phyloP scores from a whole-genome alignment of 2,797 vertebrate species.

The Hyperoplus immaculatus region DNA sequence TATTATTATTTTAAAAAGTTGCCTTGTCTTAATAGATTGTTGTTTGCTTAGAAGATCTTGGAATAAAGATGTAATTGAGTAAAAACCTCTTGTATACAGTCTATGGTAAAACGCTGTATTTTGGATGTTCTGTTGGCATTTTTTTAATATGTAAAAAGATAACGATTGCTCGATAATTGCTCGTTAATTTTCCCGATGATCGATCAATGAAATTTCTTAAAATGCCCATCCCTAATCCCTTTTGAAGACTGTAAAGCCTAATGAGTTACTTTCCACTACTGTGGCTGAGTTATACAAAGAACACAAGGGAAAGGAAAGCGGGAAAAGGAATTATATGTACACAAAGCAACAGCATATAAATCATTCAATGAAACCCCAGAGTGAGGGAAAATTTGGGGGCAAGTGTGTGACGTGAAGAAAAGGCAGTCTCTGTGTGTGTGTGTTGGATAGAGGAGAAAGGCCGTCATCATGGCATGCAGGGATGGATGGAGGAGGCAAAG shows the following conservation, averaged over 20 bases:
- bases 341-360: neutral
- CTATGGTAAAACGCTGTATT: too few relatives aligned
- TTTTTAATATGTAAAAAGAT: too few relatives aligned
- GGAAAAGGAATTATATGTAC: conserved; percentile 17
- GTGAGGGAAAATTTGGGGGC: neutral
- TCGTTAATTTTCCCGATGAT: too few relatives aligned
- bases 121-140: too few relatives aligned
- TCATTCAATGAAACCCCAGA: conserved; percentile 23
- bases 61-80: too few relatives aligned
- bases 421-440: conserved; percentile 54
- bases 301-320: neutral
- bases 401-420: conserved; percentile 53
- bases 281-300: conserved; percentile 19
- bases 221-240: too few relatives aligned
- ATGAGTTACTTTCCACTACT: conserved; percentile 63
- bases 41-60: too few relatives aligned
- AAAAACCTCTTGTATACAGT: too few relatives aligned
- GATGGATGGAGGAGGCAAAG: conserved; percentile 37
- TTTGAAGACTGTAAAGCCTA: conserved; percentile 49
- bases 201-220: too few relatives aligned
- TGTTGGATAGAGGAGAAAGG: conserved; percentile 32
- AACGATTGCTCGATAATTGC: too few relatives aligned
- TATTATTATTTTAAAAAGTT: too few relatives aligned
- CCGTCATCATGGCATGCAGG: conserved; percentile 62
- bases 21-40: too few relatives aligned